Evolutionary conservation across 2,888 invertebrate genomes (phyloP).

Genomic region (Oxystoma pomonae): DNA sequence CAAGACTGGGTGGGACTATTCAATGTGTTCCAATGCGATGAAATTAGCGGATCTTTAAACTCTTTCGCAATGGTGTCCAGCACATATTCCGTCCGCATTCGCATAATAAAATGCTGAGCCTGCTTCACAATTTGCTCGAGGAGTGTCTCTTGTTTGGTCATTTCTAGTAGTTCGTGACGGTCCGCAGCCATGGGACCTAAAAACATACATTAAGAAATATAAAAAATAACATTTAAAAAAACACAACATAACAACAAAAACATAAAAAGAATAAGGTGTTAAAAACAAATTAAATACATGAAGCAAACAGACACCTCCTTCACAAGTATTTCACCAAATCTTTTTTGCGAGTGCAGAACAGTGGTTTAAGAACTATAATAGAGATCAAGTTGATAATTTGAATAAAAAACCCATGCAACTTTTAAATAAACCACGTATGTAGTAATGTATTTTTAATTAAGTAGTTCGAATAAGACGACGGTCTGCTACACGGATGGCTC

Average conservation of each 20-base stretch:
- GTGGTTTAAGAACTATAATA: no score
- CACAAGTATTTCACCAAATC: no score
- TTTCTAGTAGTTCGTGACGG: conserved; percentile 79
- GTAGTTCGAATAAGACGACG: no score
- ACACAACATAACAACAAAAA: not conserved
- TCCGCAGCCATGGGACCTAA: conserved; percentile 83
- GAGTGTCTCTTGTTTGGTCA: conserved; percentile 89
- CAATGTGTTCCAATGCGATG: conserved; percentile 93
- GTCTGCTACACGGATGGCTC: no score
- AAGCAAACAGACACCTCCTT: not conserved
- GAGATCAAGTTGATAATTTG: no score
- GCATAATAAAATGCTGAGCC: conserved; percentile 92
- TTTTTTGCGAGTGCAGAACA: no score
- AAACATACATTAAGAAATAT: conserved; percentile 17
- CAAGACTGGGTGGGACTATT: conserved; percentile 94
- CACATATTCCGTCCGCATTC: conserved; percentile 87
- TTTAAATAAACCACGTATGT: no score
- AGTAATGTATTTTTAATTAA: no score
- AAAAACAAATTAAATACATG: not conserved
- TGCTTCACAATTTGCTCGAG: conserved; percentile 94
- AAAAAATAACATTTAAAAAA: conserved; percentile 3
- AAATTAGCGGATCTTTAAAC: conserved; percentile 91
- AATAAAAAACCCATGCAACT: no score
- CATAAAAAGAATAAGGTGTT: not conserved
- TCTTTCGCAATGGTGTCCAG: conserved; percentile 90